Evolutionary conservation across 2,113 vertebrate genomes (phyloP).

Genomic region (Stigmatopora argus): DNA sequence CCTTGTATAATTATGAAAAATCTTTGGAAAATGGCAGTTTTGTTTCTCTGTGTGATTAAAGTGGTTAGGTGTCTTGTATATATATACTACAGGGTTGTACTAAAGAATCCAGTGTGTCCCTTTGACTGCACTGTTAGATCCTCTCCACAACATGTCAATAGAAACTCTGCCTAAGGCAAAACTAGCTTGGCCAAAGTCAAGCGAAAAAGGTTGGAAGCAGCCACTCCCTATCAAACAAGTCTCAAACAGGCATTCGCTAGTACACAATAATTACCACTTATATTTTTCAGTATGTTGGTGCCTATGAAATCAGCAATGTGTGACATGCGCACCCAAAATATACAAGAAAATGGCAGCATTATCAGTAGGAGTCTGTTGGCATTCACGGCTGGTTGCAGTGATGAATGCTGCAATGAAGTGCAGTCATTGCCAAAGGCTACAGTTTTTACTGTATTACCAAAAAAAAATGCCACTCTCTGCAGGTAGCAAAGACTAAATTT

Average conservation of each 20-base stretch:
- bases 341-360: neutral
- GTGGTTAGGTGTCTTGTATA: neutral
- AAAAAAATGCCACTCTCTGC: neutral
- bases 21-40: slow-evolving; percentile 10
- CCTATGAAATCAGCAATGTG: neutral
- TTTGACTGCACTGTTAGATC: neutral
- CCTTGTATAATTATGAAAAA: slow-evolving; percentile 15
- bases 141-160: slow-evolving; percentile 19
- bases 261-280: slow-evolving; percentile 9
- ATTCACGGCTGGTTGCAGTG: neutral
- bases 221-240: neutral
- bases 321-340: neutral
- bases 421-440: neutral
- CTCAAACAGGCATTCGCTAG: slow-evolving; percentile 2
- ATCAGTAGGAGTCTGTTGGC: slow-evolving; percentile 8
- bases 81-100: neutral
- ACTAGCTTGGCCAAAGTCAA: slow-evolving; percentile 17
- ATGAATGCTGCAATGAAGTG: neutral
- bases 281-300: slow-evolving; percentile 9
- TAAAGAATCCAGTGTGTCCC: neutral
- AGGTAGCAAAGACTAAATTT: neutral
- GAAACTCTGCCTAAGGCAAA: neutral
- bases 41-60: slow-evolving; percentile 2
- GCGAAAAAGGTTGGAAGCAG: slow-evolving; percentile 8
- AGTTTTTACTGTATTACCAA: neutral